phyloP scores from a whole-genome alignment of 2,797 vertebrate genomes.

The Trematomus bernacchii region DNA sequence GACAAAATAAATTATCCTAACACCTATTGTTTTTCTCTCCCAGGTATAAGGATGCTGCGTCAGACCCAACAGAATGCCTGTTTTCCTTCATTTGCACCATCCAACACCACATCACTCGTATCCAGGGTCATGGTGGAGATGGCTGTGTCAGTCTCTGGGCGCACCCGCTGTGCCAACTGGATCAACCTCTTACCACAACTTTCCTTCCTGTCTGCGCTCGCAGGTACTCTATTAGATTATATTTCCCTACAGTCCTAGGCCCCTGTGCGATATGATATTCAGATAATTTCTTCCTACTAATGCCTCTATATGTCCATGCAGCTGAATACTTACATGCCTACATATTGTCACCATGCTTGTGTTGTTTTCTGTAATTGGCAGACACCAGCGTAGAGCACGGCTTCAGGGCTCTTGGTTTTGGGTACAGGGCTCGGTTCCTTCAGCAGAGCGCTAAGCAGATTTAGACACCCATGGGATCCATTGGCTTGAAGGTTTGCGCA shows the following conservation, averaged over 20 bases:
- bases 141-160: constrained; percentile 90
- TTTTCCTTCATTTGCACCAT: constrained; percentile 97
- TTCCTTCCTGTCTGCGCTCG: constrained; percentile 87
- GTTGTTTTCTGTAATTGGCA: constrained; percentile 65
- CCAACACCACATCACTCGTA: constrained; percentile 96
- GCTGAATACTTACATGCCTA: no score
- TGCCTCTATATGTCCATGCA: no score
- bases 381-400: constrained; percentile 84
- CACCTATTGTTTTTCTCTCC: constrained; percentile 12
- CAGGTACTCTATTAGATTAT: constrained; percentile 82
- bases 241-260: neutral
- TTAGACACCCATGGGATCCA: constrained; percentile 78
- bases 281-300: neutral
- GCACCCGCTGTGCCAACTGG: constrained; percentile 85
- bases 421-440: constrained; percentile 94
- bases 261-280: neutral
- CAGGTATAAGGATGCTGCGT: constrained; percentile 93
- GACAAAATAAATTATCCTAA: neutral
- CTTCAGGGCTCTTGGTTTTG: constrained; percentile 94
- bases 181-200: constrained; percentile 87
- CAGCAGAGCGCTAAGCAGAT: constrained; percentile 89
- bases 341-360: no score
- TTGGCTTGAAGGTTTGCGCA: constrained; percentile 88
- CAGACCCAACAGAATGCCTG: constrained; percentile 95
- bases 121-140: constrained; percentile 94